These are phyloP conservation scores for Petrolisthes cinctipes DNA, from an alignment of 2,888 invertebrate species.

Conservation along the genomic window DNA sequence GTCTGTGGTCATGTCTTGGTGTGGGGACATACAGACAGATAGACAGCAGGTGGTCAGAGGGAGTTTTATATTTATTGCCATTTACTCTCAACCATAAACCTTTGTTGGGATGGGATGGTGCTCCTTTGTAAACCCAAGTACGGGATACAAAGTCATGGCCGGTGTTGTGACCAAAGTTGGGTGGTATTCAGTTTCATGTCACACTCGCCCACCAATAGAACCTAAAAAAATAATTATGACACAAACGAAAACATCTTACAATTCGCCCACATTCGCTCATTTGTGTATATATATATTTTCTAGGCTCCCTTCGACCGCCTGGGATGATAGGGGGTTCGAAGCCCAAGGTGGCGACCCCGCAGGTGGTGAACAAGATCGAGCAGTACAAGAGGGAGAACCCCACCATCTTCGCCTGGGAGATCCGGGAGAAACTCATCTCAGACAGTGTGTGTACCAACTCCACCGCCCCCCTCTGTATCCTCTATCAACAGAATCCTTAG, in stretches of 20 bases:
- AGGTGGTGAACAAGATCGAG: conserved; percentile 75
- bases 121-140: no score
- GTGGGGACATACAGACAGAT: no score
- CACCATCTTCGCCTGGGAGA: conserved; percentile 99
- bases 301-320: conserved; percentile 71
- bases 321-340: conserved; percentile 95
- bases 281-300: not conserved
- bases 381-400: conserved; percentile 98
- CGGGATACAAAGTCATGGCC: no score
- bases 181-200: no score
- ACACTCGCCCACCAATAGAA: no score
- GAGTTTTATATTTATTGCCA: no score
- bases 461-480: conserved; percentile 93
- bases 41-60: no score
- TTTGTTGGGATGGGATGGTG: no score
- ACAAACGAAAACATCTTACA: not conserved
- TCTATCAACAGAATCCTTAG: conserved; percentile 94
- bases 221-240: not conserved
- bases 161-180: no score
- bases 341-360: conserved; percentile 96
- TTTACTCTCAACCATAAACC: no score
- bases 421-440: conserved; percentile 92
- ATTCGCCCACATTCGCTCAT: not conserved
- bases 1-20: no score
- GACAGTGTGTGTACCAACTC: conserved; percentile 92